Percentiles rank a stretch among this genome's conserved stretches.
Evolutionary conservation across 2,797 vertebrate species (phyloP).

Genomic region (Neosilurus mollespiculum): DNA sequence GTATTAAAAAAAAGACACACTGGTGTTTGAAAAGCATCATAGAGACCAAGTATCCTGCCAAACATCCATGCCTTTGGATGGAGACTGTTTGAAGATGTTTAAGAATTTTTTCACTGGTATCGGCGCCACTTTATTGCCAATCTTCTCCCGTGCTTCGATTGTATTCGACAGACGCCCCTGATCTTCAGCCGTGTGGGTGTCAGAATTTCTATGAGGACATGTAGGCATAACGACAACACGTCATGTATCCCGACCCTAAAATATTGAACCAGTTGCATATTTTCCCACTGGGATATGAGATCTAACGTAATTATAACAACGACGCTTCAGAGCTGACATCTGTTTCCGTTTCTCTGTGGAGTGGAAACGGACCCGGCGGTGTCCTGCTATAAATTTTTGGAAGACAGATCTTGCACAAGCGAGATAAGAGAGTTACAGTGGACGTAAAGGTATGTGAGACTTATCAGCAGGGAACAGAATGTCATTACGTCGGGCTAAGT

Average conservation of each 20-base stretch:
- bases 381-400: background rate
- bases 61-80: background rate
- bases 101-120: background rate
- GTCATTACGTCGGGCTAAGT: background rate
- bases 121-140: background rate
- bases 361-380: background rate
- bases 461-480: slow-evolving; percentile 1
- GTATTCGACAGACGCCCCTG: background rate
- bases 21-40: background rate
- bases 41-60: background rate
- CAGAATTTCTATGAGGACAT: background rate
- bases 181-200: slow-evolving; percentile 2
- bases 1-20: slow-evolving; percentile 8
- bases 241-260: background rate
- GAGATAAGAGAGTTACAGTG: slow-evolving; percentile 2
- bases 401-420: slow-evolving; percentile 10
- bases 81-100: background rate
- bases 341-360: slow-evolving; percentile 3
- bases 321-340: background rate
- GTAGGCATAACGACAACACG: background rate
- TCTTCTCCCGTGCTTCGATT: background rate
- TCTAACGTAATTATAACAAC: background rate
- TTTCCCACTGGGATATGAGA: background rate
- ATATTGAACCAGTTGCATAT: background rate
- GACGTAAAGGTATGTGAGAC: background rate